A percentile compares a stretch with the other conserved stretches of the same genome.
Evolutionary conservation across 2,888 invertebrate genomes (phyloP).

Genomic region (Plagiodera versicolora): DNA sequence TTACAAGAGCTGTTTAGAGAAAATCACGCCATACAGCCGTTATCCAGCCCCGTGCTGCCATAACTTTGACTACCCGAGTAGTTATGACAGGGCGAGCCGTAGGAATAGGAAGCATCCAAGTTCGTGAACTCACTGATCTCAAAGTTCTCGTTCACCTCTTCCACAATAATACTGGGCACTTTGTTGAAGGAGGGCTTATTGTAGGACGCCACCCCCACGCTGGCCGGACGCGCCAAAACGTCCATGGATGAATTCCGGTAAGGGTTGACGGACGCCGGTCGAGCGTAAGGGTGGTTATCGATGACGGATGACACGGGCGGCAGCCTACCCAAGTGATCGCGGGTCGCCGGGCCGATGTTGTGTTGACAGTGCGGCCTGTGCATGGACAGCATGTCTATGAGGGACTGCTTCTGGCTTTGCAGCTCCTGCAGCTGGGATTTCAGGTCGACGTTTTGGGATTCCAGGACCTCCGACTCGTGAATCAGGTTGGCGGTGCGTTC

Average conservation of each 20-base stretch:
- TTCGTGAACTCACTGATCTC: constrained; percentile 60
- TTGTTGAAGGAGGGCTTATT: constrained; percentile 31
- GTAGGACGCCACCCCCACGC: too few species aligned
- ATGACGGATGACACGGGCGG: constrained; percentile 51
- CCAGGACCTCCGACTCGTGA: constrained; percentile 82
- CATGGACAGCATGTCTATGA: constrained; percentile 76
- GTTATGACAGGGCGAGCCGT: constrained; percentile 59
- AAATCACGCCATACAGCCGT: constrained; percentile 65
- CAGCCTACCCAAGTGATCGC: constrained; percentile 47
- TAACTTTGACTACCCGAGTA: constrained; percentile 61
- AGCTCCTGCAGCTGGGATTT: constrained; percentile 82
- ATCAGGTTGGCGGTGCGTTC: constrained; percentile 85
- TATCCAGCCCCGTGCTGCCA: constrained; percentile 60
- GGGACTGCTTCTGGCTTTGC: constrained; percentile 75
- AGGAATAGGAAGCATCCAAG: constrained; percentile 54
- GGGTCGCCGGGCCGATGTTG: constrained; percentile 47
- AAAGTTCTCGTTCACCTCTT: constrained; percentile 56
- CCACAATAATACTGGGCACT: constrained; percentile 58
- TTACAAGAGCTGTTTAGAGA: background rate
- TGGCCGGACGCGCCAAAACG: constrained; percentile 40
- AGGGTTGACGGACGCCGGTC: constrained; percentile 45
- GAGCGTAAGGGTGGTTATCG: constrained; percentile 49
- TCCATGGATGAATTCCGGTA: constrained; percentile 38
- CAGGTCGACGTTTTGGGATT: constrained; percentile 81
- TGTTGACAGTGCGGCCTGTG: constrained; percentile 70